Evolutionary conservation across 2,888 invertebrate species (phyloP).

Genomic region (Craniophora ligustri): DNA sequence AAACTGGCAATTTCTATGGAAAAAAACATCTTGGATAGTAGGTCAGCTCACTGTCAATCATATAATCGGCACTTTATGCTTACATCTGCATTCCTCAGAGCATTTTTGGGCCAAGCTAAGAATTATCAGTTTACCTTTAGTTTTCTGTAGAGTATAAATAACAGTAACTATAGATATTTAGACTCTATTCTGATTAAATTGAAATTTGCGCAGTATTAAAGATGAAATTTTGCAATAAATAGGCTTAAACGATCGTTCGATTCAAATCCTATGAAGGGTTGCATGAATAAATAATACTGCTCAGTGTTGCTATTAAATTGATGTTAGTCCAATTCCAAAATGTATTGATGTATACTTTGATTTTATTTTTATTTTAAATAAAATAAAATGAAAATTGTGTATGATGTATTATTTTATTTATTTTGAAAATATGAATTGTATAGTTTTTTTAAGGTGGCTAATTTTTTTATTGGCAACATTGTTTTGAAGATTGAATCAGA

Average conservation of each 20-base stretch:
- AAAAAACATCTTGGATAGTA: constrained; percentile 11
- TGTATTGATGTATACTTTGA: constrained; percentile 51
- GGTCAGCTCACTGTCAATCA: constrained; percentile 57
- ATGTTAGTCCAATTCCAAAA: constrained; percentile 44
- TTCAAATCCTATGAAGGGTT: constrained; percentile 6
- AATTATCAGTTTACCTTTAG: constrained; percentile 52
- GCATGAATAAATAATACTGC: constrained; percentile 33
- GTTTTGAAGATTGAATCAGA: constrained; percentile 25
- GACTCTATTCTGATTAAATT: constrained; percentile 59
- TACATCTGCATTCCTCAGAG: constrained; percentile 70
- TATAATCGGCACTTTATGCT: constrained; percentile 63
- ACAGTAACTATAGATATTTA: constrained; percentile 54
- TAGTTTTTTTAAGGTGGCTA: constrained; percentile 10
- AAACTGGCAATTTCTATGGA: constrained; percentile 13
- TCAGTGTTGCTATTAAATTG: constrained; percentile 48
- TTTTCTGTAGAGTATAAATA: constrained; percentile 52
- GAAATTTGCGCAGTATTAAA: constrained; percentile 48
- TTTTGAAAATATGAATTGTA: constrained; percentile 14
- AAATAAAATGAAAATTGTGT: constrained; percentile 42
- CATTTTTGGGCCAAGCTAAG: constrained; percentile 70
- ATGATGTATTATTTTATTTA: constrained; percentile 51
- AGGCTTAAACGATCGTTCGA: constrained; percentile 2
- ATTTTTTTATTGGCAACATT: constrained; percentile 22
- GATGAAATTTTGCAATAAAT: constrained; percentile 11
- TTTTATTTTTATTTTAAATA: constrained; percentile 48